Evolutionary conservation across 1,140 invertebrate genomes (phyloP).

Genomic region (Drosophila melanica): DNA sequence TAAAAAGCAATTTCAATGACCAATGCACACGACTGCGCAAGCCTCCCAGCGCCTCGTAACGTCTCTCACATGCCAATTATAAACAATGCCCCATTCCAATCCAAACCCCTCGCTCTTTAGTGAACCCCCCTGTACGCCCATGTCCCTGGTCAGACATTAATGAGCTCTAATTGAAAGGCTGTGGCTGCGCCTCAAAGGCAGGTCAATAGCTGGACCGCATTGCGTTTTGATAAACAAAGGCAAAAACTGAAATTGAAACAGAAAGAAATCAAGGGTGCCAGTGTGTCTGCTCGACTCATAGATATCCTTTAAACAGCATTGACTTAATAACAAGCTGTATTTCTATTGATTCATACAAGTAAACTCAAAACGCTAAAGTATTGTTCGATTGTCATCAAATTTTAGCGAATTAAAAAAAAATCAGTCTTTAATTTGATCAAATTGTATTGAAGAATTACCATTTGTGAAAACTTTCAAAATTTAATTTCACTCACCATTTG

Average conservation of each 20-base stretch:
- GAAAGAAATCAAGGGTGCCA: neutral
- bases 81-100: conserved; percentile 47
- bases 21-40: conserved; percentile 68
- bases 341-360: no score
- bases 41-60: neutral
- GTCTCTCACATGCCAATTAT: conserved; percentile 54
- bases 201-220: conserved; percentile 40
- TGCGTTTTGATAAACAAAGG: conserved; percentile 58
- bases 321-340: no score
- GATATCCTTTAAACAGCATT: neutral
- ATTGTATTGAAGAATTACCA: no score
- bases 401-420: no score
- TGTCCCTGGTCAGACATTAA: conserved; percentile 47
- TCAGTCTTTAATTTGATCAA: no score
- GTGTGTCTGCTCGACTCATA: neutral
- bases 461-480: no score
- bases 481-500: no score
- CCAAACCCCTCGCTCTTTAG: neutral
- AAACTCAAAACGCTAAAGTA: no score
- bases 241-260: conserved; percentile 12
- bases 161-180: conserved; percentile 66
- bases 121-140: neutral
- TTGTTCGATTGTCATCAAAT: no score
- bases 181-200: conserved; percentile 23
- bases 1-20: conserved; percentile 66